These are phyloP conservation scores for Microcebus griseorufus DNA, from an alignment of 2,113 vertebrate genomes.

Conservation along the genomic window DNA sequence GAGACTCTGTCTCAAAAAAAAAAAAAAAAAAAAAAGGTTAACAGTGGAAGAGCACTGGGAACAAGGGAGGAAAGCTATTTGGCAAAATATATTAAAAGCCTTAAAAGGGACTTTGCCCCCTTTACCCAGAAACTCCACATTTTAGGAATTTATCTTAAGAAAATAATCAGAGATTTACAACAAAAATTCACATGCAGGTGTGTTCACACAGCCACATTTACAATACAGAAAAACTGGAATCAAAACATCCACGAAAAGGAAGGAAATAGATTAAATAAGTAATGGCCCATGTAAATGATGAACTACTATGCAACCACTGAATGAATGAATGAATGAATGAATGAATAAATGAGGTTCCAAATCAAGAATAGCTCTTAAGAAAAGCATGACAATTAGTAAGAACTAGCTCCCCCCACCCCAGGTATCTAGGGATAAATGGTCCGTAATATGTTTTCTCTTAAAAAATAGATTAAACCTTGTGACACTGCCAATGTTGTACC, in stretches of 20 bases:
- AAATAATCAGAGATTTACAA: neutral
- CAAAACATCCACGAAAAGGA: neutral
- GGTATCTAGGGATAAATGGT: neutral
- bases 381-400: neutral
- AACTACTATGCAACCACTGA: neutral
- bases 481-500: neutral
- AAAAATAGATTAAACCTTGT: slow-evolving; percentile 33
- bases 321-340: too few species aligned
- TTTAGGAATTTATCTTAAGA: neutral
- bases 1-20: too few species aligned
- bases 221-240: neutral
- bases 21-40: too few species aligned
- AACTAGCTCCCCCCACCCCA: neutral
- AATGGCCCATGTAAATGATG: neutral
- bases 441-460: neutral
- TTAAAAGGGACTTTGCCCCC: neutral
- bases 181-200: neutral
- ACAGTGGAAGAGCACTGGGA: neutral
- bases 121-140: neutral
- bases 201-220: neutral
- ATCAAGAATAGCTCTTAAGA: neutral
- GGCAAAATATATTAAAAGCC: neutral
- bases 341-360: neutral
- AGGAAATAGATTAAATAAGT: neutral
- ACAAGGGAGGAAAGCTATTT: neutral